phyloP scores from a whole-genome alignment of 2,888 invertebrate species.

The Ectemnius continuus region DNA sequence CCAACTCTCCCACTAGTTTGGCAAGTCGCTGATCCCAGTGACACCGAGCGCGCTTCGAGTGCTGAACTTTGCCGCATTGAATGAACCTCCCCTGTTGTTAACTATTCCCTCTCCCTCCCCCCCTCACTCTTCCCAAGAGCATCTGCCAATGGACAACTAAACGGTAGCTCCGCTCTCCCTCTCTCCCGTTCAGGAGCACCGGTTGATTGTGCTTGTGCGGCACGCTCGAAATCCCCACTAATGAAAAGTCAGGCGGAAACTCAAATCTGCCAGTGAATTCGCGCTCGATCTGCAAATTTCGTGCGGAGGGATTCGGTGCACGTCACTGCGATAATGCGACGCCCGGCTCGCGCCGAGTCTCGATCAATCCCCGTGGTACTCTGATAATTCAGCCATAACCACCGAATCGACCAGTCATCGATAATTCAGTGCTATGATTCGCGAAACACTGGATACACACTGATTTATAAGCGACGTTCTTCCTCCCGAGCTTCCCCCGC shows the following conservation, averaged over 20 bases:
- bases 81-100: too few relatives aligned
- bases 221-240: neutral
- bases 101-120: too few relatives aligned
- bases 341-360: neutral
- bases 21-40: too few relatives aligned
- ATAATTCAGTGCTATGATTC: constrained; percentile 57
- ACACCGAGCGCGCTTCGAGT: too few relatives aligned
- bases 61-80: too few relatives aligned
- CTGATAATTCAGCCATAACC: constrained; percentile 47
- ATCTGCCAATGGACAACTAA: too few relatives aligned
- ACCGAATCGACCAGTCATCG: constrained; percentile 47
- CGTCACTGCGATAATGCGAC: constrained; percentile 30
- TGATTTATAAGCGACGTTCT: constrained; percentile 54
- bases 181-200: too few relatives aligned
- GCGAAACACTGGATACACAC: constrained; percentile 27
- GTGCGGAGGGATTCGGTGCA: neutral
- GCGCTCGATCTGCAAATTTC: neutral
- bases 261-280: neutral
- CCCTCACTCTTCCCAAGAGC: too few relatives aligned
- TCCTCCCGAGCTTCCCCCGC: neutral
- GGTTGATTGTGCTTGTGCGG: neutral
- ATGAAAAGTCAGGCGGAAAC: constrained; percentile 12
- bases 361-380: constrained; percentile 40
- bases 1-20: too few relatives aligned
- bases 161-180: too few relatives aligned